Conservation (phyloP, 35 echinoderm and acorn worm species). For the Ophiothrix spiculata region DNA sequence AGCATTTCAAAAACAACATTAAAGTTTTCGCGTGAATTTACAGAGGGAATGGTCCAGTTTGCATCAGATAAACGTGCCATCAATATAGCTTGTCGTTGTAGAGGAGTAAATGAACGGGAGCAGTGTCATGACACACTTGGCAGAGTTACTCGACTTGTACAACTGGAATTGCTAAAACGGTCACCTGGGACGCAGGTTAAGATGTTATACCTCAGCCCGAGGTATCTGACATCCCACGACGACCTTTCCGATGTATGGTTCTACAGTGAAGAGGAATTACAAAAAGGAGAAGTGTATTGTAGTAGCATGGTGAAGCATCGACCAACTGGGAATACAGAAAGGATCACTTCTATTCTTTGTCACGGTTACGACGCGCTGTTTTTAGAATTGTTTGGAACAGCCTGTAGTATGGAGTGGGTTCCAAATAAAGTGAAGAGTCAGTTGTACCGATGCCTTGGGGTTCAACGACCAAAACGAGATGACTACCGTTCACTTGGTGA, state of each 20-base stretch:
- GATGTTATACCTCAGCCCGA: constrained; percentile 10
- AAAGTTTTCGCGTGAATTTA: not conserved
- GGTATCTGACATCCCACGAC: constrained; percentile 5
- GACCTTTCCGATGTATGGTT: constrained; percentile 14
- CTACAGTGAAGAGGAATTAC: constrained; percentile 19
- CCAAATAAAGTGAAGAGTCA: not conserved
- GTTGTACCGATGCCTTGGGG: constrained; percentile 6
- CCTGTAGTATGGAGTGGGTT: constrained; percentile 14
- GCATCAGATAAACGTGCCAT: not conserved
- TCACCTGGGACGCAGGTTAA: not conserved
- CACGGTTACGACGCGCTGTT: constrained; percentile 11
- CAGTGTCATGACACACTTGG: not conserved
- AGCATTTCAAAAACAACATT: not conserved
- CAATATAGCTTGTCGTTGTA: not conserved
- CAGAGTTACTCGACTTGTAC: not conserved
- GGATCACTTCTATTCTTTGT: constrained; percentile 9
- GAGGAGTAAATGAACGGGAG: not conserved
- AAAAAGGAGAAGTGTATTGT: not conserved
- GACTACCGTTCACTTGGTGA: constrained; percentile 12
- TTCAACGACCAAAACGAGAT: not conserved
- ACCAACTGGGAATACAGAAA: constrained; percentile 24
- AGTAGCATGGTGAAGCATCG: constrained; percentile 3
- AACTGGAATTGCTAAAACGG: not conserved
- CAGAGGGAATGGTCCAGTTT: not conserved
- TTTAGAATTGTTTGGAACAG: not conserved